phyloP scores from a whole-genome alignment of 2,888 invertebrate species.

The Matsumyia berberina region DNA sequence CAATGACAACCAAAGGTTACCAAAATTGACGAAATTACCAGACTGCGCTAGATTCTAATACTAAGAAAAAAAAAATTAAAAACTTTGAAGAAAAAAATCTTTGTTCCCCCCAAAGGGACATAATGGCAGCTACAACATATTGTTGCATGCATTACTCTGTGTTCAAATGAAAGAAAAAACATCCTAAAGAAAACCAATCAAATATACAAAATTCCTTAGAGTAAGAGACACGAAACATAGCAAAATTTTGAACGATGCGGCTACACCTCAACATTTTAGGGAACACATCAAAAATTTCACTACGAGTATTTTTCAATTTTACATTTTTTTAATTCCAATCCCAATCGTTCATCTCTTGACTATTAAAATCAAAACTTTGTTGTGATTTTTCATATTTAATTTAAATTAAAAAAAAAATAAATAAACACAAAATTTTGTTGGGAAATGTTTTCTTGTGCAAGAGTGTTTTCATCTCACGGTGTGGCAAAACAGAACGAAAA shows the following conservation, averaged over 20 bases:
- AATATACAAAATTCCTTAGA: slow-evolving; percentile 37
- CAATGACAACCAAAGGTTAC: slow-evolving; percentile 53
- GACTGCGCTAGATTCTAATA: slow-evolving; percentile 63
- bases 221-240: slow-evolving; percentile 17
- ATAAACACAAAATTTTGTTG: slow-evolving; percentile 3
- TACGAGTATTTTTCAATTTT: background rate
- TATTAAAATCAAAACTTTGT: slow-evolving; percentile 23
- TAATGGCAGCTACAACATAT: slow-evolving; percentile 52
- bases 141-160: slow-evolving; percentile 61
- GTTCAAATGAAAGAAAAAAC: slow-evolving; percentile 58
- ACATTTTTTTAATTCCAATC: slow-evolving; percentile 9
- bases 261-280: slow-evolving; percentile 1
- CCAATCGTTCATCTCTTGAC: slow-evolving; percentile 55
- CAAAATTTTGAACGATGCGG: slow-evolving; percentile 28
- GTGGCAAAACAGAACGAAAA: slow-evolving; percentile 32
- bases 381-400: slow-evolving; percentile 39
- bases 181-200: slow-evolving; percentile 19
- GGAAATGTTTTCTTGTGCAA: slow-evolving; percentile 17
- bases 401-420: slow-evolving; percentile 9
- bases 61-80: background rate
- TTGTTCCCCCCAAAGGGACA: slow-evolving; percentile 5
- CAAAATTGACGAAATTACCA: slow-evolving; percentile 53
- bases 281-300: background rate
- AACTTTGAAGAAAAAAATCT: slow-evolving; percentile 3
- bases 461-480: slow-evolving; percentile 16